Evolutionary conservation across 2,888 invertebrate genomes (phyloP).

Genomic region (Odontocerum albicorne): DNA sequence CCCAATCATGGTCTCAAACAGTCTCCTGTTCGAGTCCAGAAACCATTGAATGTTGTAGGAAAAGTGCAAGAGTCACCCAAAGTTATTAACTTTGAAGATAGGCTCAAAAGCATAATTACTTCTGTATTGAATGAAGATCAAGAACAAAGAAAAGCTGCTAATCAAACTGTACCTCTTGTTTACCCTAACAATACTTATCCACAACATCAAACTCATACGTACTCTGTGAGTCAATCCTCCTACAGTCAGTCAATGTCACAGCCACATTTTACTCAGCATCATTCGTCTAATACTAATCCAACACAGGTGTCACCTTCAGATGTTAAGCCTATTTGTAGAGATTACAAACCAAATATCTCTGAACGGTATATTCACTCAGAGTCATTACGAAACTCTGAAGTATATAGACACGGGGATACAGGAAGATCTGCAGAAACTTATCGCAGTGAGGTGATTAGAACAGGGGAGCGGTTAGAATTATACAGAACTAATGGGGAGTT

Average conservation of each 20-base stretch:
- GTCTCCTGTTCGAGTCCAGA: conserved; percentile 49
- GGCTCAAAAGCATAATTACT: conserved; percentile 84
- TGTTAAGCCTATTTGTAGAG: conserved; percentile 27
- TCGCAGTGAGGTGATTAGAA: conserved; percentile 19
- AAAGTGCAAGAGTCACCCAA: conserved; percentile 78
- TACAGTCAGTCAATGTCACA: conserved; percentile 3
- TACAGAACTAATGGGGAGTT: conserved; percentile 21
- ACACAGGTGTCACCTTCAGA: conserved; percentile 30
- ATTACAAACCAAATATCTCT: conserved; percentile 27
- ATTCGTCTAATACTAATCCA: conserved; percentile 35
- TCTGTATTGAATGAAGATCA: conserved; percentile 86
- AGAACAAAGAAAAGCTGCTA: conserved; percentile 46
- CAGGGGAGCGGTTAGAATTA: conserved; percentile 22
- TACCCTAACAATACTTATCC: conserved; percentile 36
- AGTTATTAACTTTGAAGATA: conserved; percentile 86
- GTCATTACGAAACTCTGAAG: conserved; percentile 6
- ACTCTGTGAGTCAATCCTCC: conserved; percentile 9
- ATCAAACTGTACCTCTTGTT: conserved; percentile 26
- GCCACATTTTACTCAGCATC: conserved; percentile 28
- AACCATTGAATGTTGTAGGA: conserved; percentile 50
- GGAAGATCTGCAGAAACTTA: conserved; percentile 11
- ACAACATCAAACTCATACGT: conserved; percentile 14
- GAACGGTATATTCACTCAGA: conserved; percentile 21
- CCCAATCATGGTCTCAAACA: conserved; percentile 39
- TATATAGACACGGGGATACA: conserved; percentile 15